phyloP scores from a whole-genome alignment of 2,888 invertebrate genomes.

The Chrysolina haemoptera region DNA sequence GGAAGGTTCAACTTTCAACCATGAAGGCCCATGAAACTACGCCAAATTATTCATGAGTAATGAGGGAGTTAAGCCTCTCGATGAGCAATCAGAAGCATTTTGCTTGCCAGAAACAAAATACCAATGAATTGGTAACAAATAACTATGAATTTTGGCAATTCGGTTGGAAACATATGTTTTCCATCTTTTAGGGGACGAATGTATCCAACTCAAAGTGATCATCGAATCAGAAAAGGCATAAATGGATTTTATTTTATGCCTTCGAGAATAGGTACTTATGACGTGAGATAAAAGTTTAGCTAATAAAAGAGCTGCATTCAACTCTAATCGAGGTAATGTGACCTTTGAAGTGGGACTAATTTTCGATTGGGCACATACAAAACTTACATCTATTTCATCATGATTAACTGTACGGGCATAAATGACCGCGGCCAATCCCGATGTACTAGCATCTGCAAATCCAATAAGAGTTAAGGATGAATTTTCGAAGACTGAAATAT shows the following conservation, averaged over 20 bases:
- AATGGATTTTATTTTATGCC: neutral
- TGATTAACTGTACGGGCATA: neutral
- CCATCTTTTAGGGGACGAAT: neutral
- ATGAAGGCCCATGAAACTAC: neutral
- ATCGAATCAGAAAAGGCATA: conserved; percentile 13
- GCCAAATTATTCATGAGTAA: neutral
- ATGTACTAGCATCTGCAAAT: neutral
- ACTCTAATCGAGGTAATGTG: neutral
- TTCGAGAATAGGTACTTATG: neutral
- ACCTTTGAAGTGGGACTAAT: neutral
- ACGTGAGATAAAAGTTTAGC: neutral
- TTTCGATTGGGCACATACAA: no score
- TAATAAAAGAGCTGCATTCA: neutral
- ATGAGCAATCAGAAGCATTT: neutral
- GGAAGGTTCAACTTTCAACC: neutral
- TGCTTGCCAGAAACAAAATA: conserved; percentile 6
- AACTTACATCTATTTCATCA: no score
- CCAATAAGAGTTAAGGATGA: neutral
- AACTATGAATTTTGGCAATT: conserved; percentile 1
- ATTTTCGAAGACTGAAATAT: conserved; percentile 7
- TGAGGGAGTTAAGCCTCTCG: no score
- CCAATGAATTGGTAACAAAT: conserved; percentile 12
- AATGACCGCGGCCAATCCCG: neutral
- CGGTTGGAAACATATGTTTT: neutral
- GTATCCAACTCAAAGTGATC: conserved; percentile 24